These are phyloP conservation scores for Halichondria panicea DNA, from an alignment of 37 sponge, comb jelly and placozoan species.

Conservation along the genomic window DNA sequence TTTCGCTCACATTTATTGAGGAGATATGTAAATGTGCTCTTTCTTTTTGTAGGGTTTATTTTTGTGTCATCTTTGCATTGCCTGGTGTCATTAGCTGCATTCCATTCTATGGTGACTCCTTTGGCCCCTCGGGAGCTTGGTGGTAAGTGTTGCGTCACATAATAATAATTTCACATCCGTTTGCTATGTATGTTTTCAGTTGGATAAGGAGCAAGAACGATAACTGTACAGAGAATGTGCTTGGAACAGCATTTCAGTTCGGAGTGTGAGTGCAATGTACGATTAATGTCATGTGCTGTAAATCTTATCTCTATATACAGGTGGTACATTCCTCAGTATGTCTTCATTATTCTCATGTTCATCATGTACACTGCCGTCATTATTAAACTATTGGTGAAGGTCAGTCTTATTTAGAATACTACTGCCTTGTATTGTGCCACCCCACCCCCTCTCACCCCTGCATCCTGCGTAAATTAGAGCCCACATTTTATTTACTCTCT, in stretches of 20 bases:
- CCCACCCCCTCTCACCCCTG: background rate
- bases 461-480: background rate
- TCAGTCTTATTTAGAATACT: background rate
- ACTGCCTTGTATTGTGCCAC: background rate
- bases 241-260: constrained; percentile 8
- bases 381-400: constrained; percentile 31
- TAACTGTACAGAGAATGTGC: background rate
- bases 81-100: constrained; percentile 40
- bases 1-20: background rate
- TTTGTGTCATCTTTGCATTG: constrained; percentile 20
- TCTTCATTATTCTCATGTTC: constrained; percentile 22
- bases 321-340: constrained; percentile 41
- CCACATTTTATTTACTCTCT: background rate
- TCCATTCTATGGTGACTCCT: constrained; percentile 39
- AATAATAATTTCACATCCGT: background rate
- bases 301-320: background rate
- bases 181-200: background rate
- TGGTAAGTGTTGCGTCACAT: constrained; percentile 38
- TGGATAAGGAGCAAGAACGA: constrained; percentile 26
- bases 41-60: constrained; percentile 27
- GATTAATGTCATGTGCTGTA: background rate
- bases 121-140: constrained; percentile 69
- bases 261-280: constrained; percentile 2
- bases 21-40: background rate
- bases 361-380: constrained; percentile 33